Evolutionary conservation across 2,797 vertebrate genomes (phyloP).

Genomic region (Premnoplex brunnescens): DNA sequence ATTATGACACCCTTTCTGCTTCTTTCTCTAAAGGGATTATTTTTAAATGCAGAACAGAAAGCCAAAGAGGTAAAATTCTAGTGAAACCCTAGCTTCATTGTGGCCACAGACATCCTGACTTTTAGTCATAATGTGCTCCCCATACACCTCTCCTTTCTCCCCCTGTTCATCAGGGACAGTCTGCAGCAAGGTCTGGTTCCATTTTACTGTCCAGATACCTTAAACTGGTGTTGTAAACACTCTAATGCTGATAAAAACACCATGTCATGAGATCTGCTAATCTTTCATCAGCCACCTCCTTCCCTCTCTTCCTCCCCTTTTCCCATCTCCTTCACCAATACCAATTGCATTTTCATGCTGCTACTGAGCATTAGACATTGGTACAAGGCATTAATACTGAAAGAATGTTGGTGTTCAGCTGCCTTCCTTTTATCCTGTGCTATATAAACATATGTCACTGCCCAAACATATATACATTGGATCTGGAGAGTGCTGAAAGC

Average conservation of each 20-base stretch:
- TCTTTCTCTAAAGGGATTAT: background rate
- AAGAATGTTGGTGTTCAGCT: background rate
- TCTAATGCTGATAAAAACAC: background rate
- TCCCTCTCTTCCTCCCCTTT: background rate
- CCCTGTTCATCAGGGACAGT: background rate
- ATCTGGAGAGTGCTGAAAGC: background rate
- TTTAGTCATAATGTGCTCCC: rapidly evolving
- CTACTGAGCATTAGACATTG: background rate
- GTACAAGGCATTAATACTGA: background rate
- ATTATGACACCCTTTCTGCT: background rate
- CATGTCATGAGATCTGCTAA: background rate
- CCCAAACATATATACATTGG: background rate
- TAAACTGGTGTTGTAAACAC: background rate
- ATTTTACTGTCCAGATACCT: background rate
- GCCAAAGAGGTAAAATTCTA: background rate
- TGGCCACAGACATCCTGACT: background rate
- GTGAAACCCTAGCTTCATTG: background rate
- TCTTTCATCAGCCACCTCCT: background rate
- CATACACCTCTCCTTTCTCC: background rate
- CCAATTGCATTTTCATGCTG: background rate
- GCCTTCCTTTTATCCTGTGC: background rate
- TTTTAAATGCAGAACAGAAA: background rate
- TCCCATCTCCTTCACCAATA: background rate
- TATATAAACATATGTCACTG: background rate
- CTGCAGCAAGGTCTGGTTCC: background rate